A percentile compares a stretch with the other conserved stretches of the same genome.
Evolutionary conservation across 30 jellyfish, hydroid and myxozoan species (phyloP).

Genomic region (Cassiopea andromeda): DNA sequence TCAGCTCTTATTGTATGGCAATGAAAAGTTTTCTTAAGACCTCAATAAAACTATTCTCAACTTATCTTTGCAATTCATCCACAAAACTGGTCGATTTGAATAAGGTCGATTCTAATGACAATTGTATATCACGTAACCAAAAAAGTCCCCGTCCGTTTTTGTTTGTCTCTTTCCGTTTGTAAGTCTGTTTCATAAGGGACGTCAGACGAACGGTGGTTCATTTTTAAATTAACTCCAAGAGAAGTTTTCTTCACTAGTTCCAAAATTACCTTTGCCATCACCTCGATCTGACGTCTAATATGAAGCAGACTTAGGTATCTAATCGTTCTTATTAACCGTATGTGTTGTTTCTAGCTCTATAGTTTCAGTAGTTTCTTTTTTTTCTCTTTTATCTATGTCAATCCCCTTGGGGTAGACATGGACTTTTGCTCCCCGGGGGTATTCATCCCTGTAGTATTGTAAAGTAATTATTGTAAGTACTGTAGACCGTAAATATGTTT

Average conservation of each 20-base stretch:
- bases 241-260: not conserved
- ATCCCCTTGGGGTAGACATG: constrained; percentile 26
- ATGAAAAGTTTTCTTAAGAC: constrained; percentile 21
- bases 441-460: constrained; percentile 27
- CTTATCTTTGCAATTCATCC: constrained; percentile 20
- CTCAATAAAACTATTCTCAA: constrained; percentile 19
- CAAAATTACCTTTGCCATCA: not conserved
- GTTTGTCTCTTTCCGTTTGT: constrained; percentile 9
- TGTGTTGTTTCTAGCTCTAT: constrained; percentile 7
- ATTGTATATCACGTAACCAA: constrained; percentile 11
- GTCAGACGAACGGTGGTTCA: constrained; percentile 1
- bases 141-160: constrained; percentile 13
- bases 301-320: constrained; percentile 18
- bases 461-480: constrained; percentile 20
- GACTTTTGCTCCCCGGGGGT: constrained; percentile 32
- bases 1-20: constrained; percentile 42
- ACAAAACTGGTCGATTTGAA: constrained; percentile 46
- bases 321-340: constrained; percentile 21
- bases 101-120: not conserved
- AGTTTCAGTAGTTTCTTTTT: constrained; percentile 8
- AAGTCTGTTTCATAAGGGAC: not conserved
- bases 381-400: not conserved
- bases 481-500: constrained; percentile 15
- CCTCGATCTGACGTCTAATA: constrained; percentile 20
- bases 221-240: not conserved